A percentile compares a stretch with the other conserved stretches of the same genome.
Conservation (phyloP, 2,797 vertebrate species). For the Xenentodon cancila region DNA sequence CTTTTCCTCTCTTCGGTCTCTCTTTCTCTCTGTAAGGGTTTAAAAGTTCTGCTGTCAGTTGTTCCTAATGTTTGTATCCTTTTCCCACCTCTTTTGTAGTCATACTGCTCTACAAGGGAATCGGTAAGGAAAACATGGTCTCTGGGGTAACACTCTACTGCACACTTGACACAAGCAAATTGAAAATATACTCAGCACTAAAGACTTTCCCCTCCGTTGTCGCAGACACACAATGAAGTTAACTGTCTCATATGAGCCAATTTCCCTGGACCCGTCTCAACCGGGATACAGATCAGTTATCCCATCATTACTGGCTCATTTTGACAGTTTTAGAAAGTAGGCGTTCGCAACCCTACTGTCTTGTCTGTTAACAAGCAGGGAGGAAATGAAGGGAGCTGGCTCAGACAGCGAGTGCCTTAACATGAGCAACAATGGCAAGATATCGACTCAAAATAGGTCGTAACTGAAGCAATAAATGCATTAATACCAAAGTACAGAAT, state of each 20-base stretch:
- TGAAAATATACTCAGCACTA: constrained; percentile 42
- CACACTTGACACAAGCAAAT: constrained; percentile 56
- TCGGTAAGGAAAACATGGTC: constrained; percentile 54
- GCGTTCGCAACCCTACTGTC: constrained; percentile 9
- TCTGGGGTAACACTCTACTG: constrained; percentile 51
- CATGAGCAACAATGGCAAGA: too few relatives aligned
- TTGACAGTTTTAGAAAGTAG: constrained; percentile 19
- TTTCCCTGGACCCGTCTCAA: constrained; percentile 40
- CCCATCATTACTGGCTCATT: constrained; percentile 9
- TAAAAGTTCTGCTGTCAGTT: constrained; percentile 41
- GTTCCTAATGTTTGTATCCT: constrained; percentile 58
- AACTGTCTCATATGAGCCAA: constrained; percentile 40
- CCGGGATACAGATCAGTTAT: constrained; percentile 16
- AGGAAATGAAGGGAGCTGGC: constrained; percentile 20
- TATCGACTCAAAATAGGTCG: too few relatives aligned
- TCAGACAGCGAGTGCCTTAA: not conserved
- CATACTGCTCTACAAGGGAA: constrained; percentile 49
- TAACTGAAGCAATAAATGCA: too few relatives aligned
- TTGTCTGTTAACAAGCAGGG: constrained; percentile 30
- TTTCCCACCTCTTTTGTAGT: constrained; percentile 59
- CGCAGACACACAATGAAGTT: constrained; percentile 28
- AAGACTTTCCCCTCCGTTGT: constrained; percentile 26
- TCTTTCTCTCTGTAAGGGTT: constrained; percentile 21
- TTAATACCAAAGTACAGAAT: too few relatives aligned
- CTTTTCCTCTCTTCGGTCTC: not conserved